phyloP scores from a whole-genome alignment of 2,113 vertebrate genomes.

The Oncorhynchus kisutch region DNA sequence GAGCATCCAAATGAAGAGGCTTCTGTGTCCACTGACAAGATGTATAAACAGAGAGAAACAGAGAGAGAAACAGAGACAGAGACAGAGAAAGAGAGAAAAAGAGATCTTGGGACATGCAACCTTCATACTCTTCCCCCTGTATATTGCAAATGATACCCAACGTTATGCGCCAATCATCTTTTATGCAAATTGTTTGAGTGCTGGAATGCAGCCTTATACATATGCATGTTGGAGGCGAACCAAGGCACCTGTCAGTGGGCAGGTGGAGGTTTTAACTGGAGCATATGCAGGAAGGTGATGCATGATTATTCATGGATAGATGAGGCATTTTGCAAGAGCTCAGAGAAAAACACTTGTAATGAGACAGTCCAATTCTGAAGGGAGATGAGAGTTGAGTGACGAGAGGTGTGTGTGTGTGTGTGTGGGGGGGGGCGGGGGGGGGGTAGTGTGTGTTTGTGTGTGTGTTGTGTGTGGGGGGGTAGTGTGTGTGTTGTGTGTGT shows the following conservation, averaged over 20 bases:
- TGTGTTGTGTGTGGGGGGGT: too few species aligned
- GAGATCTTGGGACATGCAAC: conserved; percentile 24
- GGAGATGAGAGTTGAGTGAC: not conserved
- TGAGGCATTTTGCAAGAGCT: conserved; percentile 31
- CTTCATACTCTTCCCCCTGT: conserved; percentile 44
- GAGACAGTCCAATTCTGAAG: conserved; percentile 11
- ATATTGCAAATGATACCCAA: conserved; percentile 60
- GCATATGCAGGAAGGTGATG: conserved; percentile 43
- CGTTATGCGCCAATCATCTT: conserved; percentile 57
- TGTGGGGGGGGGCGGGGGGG: too few species aligned
- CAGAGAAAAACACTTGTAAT: conserved; percentile 20
- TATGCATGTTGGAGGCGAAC: conserved; percentile 57
- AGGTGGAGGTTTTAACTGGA: conserved; percentile 23
- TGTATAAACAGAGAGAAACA: too few species aligned
- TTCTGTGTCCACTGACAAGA: too few species aligned
- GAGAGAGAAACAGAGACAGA: not conserved
- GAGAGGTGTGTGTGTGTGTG: not conserved
- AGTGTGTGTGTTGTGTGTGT: not conserved
- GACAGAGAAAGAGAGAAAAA: not conserved
- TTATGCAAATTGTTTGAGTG: conserved; percentile 64
- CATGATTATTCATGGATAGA: conserved; percentile 48
- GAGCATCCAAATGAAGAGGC: too few species aligned
- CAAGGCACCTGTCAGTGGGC: conserved; percentile 60
- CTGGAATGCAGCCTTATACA: conserved; percentile 54
- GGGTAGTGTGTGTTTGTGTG: too few species aligned